Evolutionary conservation across 2,888 invertebrate genomes (phyloP).

Genomic region (Syrphus vitripennis): DNA sequence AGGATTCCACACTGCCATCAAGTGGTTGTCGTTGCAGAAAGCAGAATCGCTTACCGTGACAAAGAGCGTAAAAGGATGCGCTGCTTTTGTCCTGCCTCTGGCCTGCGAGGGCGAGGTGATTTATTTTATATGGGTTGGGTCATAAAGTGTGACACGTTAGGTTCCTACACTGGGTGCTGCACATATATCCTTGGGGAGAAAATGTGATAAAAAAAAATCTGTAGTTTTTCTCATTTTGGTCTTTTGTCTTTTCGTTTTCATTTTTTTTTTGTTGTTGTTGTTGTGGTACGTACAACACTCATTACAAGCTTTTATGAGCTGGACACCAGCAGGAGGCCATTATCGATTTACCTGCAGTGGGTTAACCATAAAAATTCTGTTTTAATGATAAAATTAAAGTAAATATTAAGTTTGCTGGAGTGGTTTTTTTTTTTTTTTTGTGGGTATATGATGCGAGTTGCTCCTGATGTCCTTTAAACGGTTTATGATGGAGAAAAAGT

Average conservation of each 20-base stretch:
- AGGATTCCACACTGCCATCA: conserved; percentile 40
- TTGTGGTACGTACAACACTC: neutral
- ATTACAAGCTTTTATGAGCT: conserved; percentile 17
- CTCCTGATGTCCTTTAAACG: neutral
- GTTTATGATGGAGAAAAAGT: neutral
- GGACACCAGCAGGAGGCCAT: neutral
- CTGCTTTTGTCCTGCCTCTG: neutral
- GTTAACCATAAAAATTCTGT: neutral
- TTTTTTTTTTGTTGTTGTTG: neutral
- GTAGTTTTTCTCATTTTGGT: neutral
- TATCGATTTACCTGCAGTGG: conserved; percentile 7
- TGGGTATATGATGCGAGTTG: neutral
- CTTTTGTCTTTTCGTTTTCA: neutral
- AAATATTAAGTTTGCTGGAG: neutral
- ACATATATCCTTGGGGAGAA: neutral
- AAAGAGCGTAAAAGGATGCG: neutral
- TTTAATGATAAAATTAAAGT: conserved; percentile 3
- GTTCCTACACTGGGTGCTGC: too few relatives aligned
- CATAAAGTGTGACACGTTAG: neutral
- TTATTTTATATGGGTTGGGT: neutral
- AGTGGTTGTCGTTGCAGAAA: conserved; percentile 17
- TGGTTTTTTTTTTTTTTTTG: neutral
- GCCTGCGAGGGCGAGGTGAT: neutral
- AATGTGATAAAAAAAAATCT: neutral
- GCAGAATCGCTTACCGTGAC: neutral